Percentiles rank a stretch among this genome's conserved stretches.
These are phyloP conservation scores for Rhea americana DNA, from an alignment of 2,113 vertebrate genomes.

Conservation along the genomic window DNA sequence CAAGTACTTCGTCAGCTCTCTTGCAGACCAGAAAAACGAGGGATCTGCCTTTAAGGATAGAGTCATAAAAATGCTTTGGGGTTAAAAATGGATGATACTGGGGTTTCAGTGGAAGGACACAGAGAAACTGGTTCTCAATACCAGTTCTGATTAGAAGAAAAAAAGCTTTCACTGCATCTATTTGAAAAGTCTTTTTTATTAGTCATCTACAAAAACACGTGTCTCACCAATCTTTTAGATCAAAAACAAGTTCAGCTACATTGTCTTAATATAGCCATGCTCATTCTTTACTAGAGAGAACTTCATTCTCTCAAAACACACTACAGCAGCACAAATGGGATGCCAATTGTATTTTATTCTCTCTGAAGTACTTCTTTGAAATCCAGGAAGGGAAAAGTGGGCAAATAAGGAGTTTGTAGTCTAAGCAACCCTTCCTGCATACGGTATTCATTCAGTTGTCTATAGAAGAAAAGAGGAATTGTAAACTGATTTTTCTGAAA, in stretches of 20 bases:
- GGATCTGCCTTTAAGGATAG: background rate
- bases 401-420: constrained; percentile 3
- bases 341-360: constrained; percentile 42
- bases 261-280: background rate
- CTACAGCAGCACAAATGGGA: constrained; percentile 2
- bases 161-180: background rate
- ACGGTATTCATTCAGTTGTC: background rate
- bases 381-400: background rate
- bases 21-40: background rate
- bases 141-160: background rate
- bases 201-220: constrained; percentile 1
- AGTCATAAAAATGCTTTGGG: background rate
- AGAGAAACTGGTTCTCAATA: background rate
- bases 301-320: background rate
- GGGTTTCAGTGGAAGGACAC: background rate
- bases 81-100: background rate
- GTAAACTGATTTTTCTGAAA: background rate
- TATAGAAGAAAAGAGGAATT: background rate
- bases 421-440: constrained; percentile 10
- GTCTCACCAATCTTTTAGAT: background rate
- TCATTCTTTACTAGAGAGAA: background rate
- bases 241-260: background rate
- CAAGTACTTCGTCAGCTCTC: background rate
- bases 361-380: constrained; percentile 43
- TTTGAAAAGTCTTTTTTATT: background rate